Conservation (phyloP, 2,888 invertebrate species). For the Apotomis capreana region DNA sequence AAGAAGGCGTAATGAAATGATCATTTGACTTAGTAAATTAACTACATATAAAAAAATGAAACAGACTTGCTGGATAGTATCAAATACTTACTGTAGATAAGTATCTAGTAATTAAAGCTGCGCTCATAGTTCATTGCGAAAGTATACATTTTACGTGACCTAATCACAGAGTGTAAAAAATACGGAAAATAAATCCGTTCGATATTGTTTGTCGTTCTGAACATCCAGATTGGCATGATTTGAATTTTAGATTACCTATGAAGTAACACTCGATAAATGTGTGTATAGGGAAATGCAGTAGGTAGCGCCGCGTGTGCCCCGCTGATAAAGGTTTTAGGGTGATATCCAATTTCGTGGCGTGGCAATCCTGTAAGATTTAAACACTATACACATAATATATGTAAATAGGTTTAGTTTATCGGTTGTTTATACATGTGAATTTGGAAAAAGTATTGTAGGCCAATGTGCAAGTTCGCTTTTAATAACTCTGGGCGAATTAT, state of each 20-base stretch:
- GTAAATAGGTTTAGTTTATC: neutral
- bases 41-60: too few relatives aligned
- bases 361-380: conserved; percentile 48
- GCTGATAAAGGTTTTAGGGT: conserved; percentile 71
- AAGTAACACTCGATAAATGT: conserved; percentile 62
- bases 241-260: conserved; percentile 50
- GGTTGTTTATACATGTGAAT: neutral
- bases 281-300: conserved; percentile 60
- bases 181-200: conserved; percentile 8
- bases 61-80: too few relatives aligned
- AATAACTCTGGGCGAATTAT: too few relatives aligned
- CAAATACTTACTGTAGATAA: too few relatives aligned
- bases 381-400: neutral
- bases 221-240: conserved; percentile 48
- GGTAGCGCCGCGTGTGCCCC: conserved; percentile 59
- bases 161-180: neutral
- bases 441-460: too few relatives aligned
- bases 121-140: too few relatives aligned
- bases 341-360: conserved; percentile 64
- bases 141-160: neutral
- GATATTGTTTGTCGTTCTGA: conserved; percentile 43
- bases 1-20: too few relatives aligned
- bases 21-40: too few relatives aligned
- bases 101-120: too few relatives aligned
- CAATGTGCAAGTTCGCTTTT: too few relatives aligned